Base-by-base conservation (phyloP, 2,113 vertebrate species). In the Upupa epops region DNA sequence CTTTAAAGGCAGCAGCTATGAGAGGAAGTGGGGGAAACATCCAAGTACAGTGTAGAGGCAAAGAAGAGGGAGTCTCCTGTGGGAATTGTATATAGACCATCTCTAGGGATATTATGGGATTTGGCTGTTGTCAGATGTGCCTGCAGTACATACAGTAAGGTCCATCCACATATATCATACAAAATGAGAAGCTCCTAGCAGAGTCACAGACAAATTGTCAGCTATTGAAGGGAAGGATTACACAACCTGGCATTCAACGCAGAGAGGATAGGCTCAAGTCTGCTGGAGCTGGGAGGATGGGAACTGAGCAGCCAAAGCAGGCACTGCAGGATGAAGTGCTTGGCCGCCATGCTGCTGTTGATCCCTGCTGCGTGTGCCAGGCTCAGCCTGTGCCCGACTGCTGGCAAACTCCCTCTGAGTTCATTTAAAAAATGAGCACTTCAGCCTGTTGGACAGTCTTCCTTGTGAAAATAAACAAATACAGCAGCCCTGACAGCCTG, bases 111-210 rank as follows among this genome's bases (percentile, higher is more conserved):
- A 3, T 40, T 26, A 16, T 6, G 8, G 69, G 31, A 60, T 17
- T 7, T 1, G 6, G 52, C 60, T 76, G 19, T 6, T 20, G 49
- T 68, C 82, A 92, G 84, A 76, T 48, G 82, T 3, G 59, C 84
- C 75, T 3, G 59, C 59, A 17, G 76, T 61, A 94, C 51, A 52
- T 69, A 74, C 2, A 7, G 0, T 28, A 29, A 58, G n/a, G 29
- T 20, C 29, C 37, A 1, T 9, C 46, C 45, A 5, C 0, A 14
- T 3, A 5, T 2, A 46, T 55, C 31, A 8, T 0, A 3, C 5
- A 7, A 45, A 48, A 82, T 1, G 18, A 24, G 40, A 36, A 61
- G 40, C 42, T 58, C 36, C 18, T 5, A 24, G 17, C 1, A 11
- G 32, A 37, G 26, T 2, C 28, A 5, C 18, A 3, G 49, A 51